These are phyloP conservation scores for Trematocara stigmaticum DNA, from an alignment of 2,113 vertebrate species.

Conservation along the genomic window DNA sequence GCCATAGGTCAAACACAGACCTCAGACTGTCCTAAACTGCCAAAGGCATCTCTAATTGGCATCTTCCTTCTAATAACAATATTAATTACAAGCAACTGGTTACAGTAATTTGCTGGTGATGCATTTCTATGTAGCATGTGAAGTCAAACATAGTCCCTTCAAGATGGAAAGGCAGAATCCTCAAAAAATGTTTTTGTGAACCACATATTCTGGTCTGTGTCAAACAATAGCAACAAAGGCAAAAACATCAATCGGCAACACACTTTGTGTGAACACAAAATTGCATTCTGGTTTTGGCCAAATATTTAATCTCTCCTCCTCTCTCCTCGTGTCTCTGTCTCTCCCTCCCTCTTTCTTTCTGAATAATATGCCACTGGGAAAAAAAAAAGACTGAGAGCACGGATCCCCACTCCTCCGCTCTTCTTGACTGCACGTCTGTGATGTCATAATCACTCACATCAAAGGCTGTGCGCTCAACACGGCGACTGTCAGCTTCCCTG, in stretches of 20 bases:
- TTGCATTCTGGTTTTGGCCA: conserved; percentile 57
- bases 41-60: conserved; percentile 41
- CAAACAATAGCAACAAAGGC: conserved; percentile 44
- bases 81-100: conserved; percentile 44
- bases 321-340: conserved; percentile 11
- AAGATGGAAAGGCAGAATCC: not conserved
- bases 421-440: conserved; percentile 72
- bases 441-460: conserved; percentile 81
- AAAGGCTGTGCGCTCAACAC: conserved; percentile 73
- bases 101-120: conserved; percentile 31
- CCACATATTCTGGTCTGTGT: conserved; percentile 24
- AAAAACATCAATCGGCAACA: conserved; percentile 42
- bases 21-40: conserved; percentile 12
- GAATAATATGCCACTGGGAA: conserved; percentile 62
- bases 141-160: not conserved
- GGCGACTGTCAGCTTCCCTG: conserved; percentile 78
- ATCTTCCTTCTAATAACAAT: conserved; percentile 37
- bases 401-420: conserved; percentile 68
- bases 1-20: conserved; percentile 47
- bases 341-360: conserved; percentile 36
- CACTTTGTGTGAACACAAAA: conserved; percentile 46
- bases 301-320: conserved; percentile 63
- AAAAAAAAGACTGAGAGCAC: conserved; percentile 25
- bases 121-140: not conserved
- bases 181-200: not conserved